Conservation (phyloP, 2,888 invertebrate species). For the Athalia circularis region DNA sequence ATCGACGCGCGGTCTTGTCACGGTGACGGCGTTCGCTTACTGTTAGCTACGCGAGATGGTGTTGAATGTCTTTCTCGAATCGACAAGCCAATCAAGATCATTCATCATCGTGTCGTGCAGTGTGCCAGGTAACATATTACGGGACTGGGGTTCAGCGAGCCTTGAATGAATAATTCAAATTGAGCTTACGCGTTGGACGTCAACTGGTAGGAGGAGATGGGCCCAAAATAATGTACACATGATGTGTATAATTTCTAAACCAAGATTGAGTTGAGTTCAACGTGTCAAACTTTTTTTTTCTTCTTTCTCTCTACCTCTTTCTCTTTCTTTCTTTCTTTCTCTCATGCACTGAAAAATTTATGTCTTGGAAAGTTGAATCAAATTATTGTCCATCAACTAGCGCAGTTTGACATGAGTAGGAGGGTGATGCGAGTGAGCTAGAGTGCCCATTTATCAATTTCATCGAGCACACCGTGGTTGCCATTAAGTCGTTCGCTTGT, state of each 20-base stretch:
- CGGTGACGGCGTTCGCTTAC: not conserved
- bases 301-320: too few species aligned
- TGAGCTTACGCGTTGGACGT: too few species aligned
- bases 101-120: conserved; percentile 17
- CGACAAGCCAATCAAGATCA: conserved; percentile 33
- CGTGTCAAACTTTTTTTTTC: not conserved
- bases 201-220: not conserved
- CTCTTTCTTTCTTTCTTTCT: too few species aligned
- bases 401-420: not conserved
- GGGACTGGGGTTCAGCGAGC: not conserved
- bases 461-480: conserved; percentile 7
- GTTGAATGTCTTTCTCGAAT: not conserved
- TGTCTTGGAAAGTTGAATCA: conserved; percentile 13
- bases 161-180: not conserved
- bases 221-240: not conserved
- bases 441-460: conserved; percentile 33
- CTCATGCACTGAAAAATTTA: not conserved
- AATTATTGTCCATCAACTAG: conserved; percentile 26
- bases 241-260: not conserved
- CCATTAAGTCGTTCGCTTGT: conserved; percentile 28
- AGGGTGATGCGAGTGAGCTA: not conserved
- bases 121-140: not conserved
- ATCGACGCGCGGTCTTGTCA: not conserved
- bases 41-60: conserved; percentile 8
- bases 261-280: not conserved